Base-by-base conservation (phyloP, 2,888 invertebrate genomes). In the Zaprionus bogoriensis region DNA sequence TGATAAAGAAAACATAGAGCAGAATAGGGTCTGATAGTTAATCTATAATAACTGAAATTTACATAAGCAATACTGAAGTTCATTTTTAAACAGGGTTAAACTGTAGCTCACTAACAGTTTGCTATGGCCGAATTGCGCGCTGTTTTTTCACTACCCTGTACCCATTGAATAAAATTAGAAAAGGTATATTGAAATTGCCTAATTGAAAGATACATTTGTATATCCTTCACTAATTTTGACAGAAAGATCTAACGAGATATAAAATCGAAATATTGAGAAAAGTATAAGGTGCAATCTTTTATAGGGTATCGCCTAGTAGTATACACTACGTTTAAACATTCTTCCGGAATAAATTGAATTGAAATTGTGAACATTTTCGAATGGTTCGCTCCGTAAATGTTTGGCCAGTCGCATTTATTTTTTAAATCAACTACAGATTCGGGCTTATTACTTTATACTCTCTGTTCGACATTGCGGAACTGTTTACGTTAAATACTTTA, bases 401-500 rank as follows among this genome's bases (percentile, higher is more conserved):
- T 65, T 39, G 41, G n/a, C 1, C 5, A 6, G n/a, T 46, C 19
- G 23, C 17, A 30, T 42, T 67, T 28, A 57, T 71, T 63, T 70
- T 79, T 60, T 50, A 55, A 61, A 63, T 70, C 64, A 64, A 60
- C 61, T 53, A 28, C 51, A 60, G 58, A 30, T 60, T 58, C 25
- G 48, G 44, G 32, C 41, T 61, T 65, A 58, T 74, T 71, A 58
- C 65, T 60, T 70, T 66, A 67, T 67, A 74, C 67, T n/a, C 12
- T 28, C 14, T n/a, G 30, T 17, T 17, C 10, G 36, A 19, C 3
- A 22, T 4, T 39, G 41, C 41, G 4, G 14, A 10, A 7, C 19
- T 63, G 42, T 62, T 58, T 46, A 63, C 48, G 52, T 38, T 57
- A 77, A 63, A 84, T 80, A 74, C 80, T 61, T 80, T 80, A 80